Evolutionary conservation across 2,113 vertebrate species (phyloP).

Genomic region (Engystomops pustulosus): DNA sequence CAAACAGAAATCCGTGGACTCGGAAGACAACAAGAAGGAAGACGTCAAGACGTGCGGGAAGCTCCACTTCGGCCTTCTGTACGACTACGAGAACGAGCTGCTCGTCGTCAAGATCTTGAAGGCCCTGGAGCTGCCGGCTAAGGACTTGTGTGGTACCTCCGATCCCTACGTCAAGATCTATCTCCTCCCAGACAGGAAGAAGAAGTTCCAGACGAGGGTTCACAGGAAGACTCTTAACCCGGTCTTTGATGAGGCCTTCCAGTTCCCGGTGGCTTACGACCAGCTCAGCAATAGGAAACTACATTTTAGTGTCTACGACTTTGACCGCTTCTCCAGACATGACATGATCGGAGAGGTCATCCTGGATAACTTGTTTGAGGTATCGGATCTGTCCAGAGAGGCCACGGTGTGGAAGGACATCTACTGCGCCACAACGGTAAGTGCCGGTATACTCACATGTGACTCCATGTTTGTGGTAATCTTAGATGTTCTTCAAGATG

Average conservation of each 20-base stretch:
- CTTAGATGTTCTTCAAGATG: too few relatives aligned
- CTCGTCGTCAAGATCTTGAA: constrained; percentile 91
- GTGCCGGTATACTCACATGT: constrained; percentile 65
- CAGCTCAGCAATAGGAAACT: constrained; percentile 93
- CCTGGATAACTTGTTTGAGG: constrained; percentile 97
- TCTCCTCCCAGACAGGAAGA: constrained; percentile 95
- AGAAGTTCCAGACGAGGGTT: constrained; percentile 97
- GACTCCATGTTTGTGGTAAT: neutral
- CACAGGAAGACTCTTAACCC: constrained; percentile 97
- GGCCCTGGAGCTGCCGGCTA: constrained; percentile 93
- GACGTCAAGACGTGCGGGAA: constrained; percentile 91
- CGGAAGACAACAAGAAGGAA: constrained; percentile 82
- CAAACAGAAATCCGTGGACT: constrained; percentile 97
- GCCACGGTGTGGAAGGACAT: constrained; percentile 98
- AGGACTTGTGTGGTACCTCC: constrained; percentile 94
- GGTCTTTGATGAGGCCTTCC: constrained; percentile 91
- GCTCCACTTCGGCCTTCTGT: constrained; percentile 89
- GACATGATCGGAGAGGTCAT: constrained; percentile 98
- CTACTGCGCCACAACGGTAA: constrained; percentile 91
- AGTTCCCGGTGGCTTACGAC: constrained; percentile 90
- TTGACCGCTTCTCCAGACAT: constrained; percentile 98
- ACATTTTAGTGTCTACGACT: constrained; percentile 97
- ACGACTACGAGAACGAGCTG: constrained; percentile 92
- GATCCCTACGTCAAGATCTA: constrained; percentile 98
- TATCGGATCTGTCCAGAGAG: constrained; percentile 94